phyloP scores from a whole-genome alignment of 2,888 invertebrate genomes.

The Bombyx huttoni region DNA sequence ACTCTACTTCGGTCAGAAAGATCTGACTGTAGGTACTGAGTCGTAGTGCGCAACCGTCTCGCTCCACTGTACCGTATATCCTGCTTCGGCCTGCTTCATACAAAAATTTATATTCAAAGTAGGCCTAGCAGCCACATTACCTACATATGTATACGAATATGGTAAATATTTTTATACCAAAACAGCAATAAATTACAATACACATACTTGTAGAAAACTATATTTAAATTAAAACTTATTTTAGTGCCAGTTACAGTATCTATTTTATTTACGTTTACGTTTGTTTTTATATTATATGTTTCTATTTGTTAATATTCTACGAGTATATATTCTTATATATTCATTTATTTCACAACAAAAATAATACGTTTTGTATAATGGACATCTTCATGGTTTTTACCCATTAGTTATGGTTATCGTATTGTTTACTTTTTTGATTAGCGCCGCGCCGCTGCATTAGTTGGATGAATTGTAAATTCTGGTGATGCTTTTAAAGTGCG shows the following conservation, averaged over 20 bases:
- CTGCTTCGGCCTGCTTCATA: constrained; percentile 60
- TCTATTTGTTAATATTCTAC: too few relatives aligned
- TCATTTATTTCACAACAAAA: not conserved
- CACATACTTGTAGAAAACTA: not conserved
- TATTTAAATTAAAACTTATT: not conserved
- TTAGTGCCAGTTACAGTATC: not conserved
- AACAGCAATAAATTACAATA: not conserved
- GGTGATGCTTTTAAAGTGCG: constrained; percentile 1
- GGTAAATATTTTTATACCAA: not conserved
- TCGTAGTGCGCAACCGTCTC: constrained; percentile 62
- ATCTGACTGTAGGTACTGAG: constrained; percentile 30
- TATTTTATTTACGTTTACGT: too few relatives aligned
- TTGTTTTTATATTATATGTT: too few relatives aligned
- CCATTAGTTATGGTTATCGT: not conserved
- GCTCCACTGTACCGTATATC: constrained; percentile 68
- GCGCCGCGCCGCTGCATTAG: not conserved
- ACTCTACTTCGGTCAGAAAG: not conserved
- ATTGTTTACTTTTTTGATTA: constrained; percentile 3
- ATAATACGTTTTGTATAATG: not conserved
- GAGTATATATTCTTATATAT: not conserved
- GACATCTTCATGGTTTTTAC: constrained; percentile 3
- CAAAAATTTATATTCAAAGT: constrained; percentile 24
- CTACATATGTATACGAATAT: not conserved
- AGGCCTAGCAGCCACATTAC: too few relatives aligned
- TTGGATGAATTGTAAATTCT: not conserved